phyloP scores from a whole-genome alignment of 2,797 vertebrate genomes.

The Lutra lutra region DNA sequence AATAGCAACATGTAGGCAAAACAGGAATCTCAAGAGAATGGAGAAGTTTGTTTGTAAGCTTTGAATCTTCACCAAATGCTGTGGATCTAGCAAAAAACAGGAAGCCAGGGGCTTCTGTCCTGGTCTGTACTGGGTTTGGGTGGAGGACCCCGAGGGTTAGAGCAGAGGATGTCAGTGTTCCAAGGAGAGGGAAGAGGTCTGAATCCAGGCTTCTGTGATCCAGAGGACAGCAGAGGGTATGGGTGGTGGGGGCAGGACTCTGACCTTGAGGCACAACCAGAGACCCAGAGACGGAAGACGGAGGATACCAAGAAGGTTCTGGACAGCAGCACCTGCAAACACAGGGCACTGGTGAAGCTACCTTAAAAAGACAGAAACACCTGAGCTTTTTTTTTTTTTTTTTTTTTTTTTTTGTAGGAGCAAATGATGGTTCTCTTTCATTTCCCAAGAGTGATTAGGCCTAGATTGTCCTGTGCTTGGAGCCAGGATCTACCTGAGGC shows the following conservation, averaged over 20 bases:
- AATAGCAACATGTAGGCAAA: background rate
- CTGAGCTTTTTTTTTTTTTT: background rate
- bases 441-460: background rate
- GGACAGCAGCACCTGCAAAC: background rate
- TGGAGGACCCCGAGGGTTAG: background rate
- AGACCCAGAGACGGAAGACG: background rate
- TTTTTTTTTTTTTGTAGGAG: background rate
- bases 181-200: background rate
- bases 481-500: background rate
- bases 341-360: background rate
- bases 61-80: background rate
- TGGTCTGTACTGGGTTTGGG: fast-evolving
- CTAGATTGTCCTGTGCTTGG: background rate
- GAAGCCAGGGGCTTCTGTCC: too few species aligned
- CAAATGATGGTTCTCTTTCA: background rate
- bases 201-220: background rate
- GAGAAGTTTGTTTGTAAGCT: background rate
- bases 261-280: background rate
- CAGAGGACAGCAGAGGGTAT: background rate
- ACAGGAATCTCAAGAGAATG: background rate
- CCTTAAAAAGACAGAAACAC: background rate
- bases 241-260: too few species aligned
- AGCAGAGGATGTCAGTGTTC: background rate
- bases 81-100: background rate
- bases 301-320: background rate